Percentiles rank a stretch among this genome's conserved stretches.
phyloP scores from a whole-genome alignment of 2,797 vertebrate genomes.

The Danio choprae region DNA sequence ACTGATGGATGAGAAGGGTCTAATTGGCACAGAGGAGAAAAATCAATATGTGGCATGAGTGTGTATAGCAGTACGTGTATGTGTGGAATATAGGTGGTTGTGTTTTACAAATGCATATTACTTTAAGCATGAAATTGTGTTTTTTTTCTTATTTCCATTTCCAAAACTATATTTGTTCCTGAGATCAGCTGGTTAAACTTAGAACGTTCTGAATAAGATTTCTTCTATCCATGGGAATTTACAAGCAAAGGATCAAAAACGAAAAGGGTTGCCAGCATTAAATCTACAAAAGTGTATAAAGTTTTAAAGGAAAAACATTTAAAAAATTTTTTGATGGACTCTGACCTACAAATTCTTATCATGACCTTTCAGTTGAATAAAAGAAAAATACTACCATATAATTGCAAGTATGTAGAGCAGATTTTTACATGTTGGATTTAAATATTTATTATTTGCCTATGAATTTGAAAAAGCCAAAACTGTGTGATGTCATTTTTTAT shows the following conservation, averaged over 20 bases:
- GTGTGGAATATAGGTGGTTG: neutral
- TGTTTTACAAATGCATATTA: neutral
- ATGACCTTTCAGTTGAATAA: neutral
- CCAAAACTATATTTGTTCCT: neutral
- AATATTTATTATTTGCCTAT: too few relatives aligned
- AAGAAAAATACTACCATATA: neutral
- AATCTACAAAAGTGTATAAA: too few relatives aligned
- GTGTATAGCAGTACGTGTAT: neutral
- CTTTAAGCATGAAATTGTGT: neutral
- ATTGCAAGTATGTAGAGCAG: too few relatives aligned
- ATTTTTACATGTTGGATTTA: too few relatives aligned
- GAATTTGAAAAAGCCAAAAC: too few relatives aligned
- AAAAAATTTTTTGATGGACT: neutral
- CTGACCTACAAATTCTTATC: neutral
- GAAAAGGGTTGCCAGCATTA: too few relatives aligned
- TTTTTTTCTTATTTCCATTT: neutral
- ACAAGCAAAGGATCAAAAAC: too few relatives aligned
- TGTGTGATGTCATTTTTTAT: too few relatives aligned
- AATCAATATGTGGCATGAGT: conserved; percentile 27
- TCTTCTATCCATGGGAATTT: neutral
- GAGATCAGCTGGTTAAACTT: neutral
- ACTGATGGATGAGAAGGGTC: conserved; percentile 34
- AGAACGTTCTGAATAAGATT: neutral
- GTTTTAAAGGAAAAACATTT: too few relatives aligned
- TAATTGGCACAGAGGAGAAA: conserved; percentile 17